Conservation (phyloP, 2,888 invertebrate species). For the Drymonia ruficornis region DNA sequence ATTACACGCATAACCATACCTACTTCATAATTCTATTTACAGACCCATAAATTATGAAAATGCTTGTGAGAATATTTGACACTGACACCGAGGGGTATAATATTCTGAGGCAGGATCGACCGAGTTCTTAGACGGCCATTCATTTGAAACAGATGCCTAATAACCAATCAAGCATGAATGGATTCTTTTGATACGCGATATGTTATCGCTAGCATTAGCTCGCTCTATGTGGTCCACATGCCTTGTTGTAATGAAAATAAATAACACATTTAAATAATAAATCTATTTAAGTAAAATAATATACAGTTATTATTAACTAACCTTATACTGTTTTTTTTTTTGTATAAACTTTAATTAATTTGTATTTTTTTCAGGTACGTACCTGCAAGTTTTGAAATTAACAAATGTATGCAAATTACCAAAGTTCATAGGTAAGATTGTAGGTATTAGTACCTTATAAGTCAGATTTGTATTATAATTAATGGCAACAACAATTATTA, state of each 20-base stretch:
- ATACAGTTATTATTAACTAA: no score
- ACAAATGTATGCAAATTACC: background rate
- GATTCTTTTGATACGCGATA: constrained; percentile 18
- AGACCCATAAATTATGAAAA: background rate
- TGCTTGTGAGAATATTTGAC: constrained; percentile 27
- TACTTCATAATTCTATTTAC: constrained; percentile 1
- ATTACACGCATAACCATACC: no score
- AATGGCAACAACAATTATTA: no score
- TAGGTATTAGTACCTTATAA: no score
- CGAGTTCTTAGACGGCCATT: constrained; percentile 55
- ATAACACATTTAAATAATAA: background rate
- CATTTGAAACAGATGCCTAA: constrained; percentile 73
- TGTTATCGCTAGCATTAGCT: constrained; percentile 32
- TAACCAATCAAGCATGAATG: constrained; percentile 50
- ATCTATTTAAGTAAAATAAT: background rate
- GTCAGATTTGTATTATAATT: no score
- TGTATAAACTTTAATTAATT: constrained; percentile 5
- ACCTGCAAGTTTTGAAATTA: constrained; percentile 7
- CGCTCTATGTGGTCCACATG: constrained; percentile 17
- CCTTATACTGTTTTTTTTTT: constrained; percentile 9
- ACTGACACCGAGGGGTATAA: constrained; percentile 32
- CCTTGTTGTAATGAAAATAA: constrained; percentile 5
- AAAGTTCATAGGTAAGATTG: no score
- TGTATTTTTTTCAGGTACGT: constrained; percentile 49
- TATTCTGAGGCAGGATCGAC: constrained; percentile 37